Evolutionary conservation across 2,888 invertebrate species (phyloP).

Genomic region (Ernsta delagoae): DNA sequence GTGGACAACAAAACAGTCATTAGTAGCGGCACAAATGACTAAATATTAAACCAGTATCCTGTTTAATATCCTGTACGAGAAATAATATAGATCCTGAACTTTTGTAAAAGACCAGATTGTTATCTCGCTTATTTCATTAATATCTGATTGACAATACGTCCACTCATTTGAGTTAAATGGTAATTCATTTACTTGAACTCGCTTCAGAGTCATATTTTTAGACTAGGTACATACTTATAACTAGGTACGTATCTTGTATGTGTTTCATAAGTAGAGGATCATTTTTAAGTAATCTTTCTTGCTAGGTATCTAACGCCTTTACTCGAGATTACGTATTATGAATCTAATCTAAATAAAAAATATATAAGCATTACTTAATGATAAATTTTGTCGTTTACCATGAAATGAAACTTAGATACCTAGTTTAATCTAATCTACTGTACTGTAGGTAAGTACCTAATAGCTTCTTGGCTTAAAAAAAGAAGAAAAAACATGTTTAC

Average conservation of each 20-base stretch:
- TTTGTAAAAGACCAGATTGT: constrained; percentile 14
- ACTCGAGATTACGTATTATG: no score
- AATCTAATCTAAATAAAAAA: no score
- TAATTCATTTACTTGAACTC: constrained; percentile 17
- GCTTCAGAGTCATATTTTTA: constrained; percentile 12
- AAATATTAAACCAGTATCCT: constrained; percentile 11
- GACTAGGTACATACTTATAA: not conserved
- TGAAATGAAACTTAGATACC: no score
- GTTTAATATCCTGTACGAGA: constrained; percentile 18
- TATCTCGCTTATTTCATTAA: constrained; percentile 12
- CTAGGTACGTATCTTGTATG: not conserved
- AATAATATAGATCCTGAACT: constrained; percentile 27
- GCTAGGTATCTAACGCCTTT: no score
- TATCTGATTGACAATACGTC: constrained; percentile 27
- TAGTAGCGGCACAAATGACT: not conserved
- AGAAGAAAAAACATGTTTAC: no score
- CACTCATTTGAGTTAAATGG: constrained; percentile 5
- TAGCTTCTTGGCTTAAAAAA: no score
- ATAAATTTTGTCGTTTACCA: no score
- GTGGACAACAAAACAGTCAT: constrained; percentile 3
- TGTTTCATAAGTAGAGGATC: not conserved
- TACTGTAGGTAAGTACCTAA: no score
- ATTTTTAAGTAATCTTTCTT: no score
- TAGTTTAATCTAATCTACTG: no score
- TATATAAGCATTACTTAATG: no score